These are phyloP conservation scores for Girardinichthys multiradiatus DNA, from an alignment of 2,113 vertebrate genomes.

Conservation along the genomic window DNA sequence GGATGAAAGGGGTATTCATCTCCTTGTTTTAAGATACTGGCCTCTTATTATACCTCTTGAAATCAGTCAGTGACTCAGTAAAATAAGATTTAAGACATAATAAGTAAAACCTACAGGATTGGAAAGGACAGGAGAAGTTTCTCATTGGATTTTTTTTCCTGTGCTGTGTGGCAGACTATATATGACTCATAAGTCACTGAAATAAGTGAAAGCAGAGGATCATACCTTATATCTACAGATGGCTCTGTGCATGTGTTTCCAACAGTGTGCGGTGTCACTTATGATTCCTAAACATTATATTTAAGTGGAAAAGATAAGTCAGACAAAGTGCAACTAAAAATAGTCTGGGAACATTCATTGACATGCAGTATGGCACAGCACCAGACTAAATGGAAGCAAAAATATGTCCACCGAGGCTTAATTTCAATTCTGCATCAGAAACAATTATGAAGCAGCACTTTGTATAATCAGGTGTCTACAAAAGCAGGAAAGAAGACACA, in stretches of 20 bases:
- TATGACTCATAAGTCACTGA: slow-evolving; percentile 21
- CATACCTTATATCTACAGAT: slow-evolving; percentile 12
- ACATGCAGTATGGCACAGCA: slow-evolving; percentile 55
- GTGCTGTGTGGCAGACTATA: slow-evolving; percentile 17
- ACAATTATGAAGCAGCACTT: slow-evolving; percentile 62
- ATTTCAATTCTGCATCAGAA: slow-evolving; percentile 48
- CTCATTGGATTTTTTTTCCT: slow-evolving; percentile 25
- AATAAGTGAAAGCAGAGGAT: slow-evolving; percentile 34
- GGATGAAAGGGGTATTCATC: slow-evolving; percentile 22
- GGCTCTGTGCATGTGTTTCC: neutral
- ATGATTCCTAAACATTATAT: slow-evolving; percentile 11
- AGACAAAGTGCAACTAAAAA: slow-evolving; percentile 65
- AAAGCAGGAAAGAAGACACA: slow-evolving; percentile 16
- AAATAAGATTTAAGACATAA: slow-evolving; percentile 24
- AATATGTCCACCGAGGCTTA: slow-evolving; percentile 25
- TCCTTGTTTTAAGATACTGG: slow-evolving; percentile 1
- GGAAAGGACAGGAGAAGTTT: slow-evolving; percentile 22
- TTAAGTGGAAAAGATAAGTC: slow-evolving; percentile 44
- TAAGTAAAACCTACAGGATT: neutral
- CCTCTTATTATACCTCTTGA: slow-evolving; percentile 17
- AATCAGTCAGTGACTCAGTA: neutral
- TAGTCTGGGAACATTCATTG: slow-evolving; percentile 64
- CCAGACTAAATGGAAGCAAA: slow-evolving; percentile 48
- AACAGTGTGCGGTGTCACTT: slow-evolving; percentile 5
- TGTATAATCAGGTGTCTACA: slow-evolving; percentile 52